Evolutionary conservation across 2,797 vertebrate genomes (phyloP), one percentile per base, ranked within the genome.

Genomic region (Linurgus olivaceus): DNA sequence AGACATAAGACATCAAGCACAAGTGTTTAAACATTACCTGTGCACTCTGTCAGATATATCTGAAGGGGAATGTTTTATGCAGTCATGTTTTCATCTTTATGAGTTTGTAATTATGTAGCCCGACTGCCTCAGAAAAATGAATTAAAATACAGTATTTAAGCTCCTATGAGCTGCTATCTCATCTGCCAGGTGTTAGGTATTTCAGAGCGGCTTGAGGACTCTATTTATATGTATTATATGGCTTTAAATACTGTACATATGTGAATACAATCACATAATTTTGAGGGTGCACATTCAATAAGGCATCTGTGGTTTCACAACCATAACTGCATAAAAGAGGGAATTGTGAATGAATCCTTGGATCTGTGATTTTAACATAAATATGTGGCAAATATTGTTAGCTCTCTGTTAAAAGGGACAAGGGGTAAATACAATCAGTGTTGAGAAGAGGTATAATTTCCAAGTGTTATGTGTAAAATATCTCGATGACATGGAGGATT

Each of bases 141-240:
- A 96, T 97, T 98, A 97, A 97, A 97, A 97, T 96, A 90, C 73
- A 78, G 87, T 96, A 95, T 97, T 98, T 97, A 97, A 97, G 57
- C 83, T 96, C 71, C 84, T 95, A 29, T 92, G 89, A 96, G 95
- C 94, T 28, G 9, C 61, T 72, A 72, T 95, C 94, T 97, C 93
- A 96, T 97, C 95, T 94, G 93, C 96, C 97, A 98, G 97, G 98
- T 98, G 97, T 96, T 97, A 90, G 88, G 72, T 90, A 90, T 93
- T 96, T 94, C 73, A 45, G 24, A 94, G 95, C 90, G 94, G 88
- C 94, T 94, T 55, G 40, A 97, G 61, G 86, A 96, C 86, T 94
- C 89, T 86, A 82, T 97, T 97, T 94, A 77, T 95, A 68, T 86
- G 90, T 95, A 93, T 97, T 97, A 91, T 94, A 96, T 88, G 57